Base-by-base conservation (phyloP, 2,888 invertebrate species). In the Noctua fimbriata region DNA sequence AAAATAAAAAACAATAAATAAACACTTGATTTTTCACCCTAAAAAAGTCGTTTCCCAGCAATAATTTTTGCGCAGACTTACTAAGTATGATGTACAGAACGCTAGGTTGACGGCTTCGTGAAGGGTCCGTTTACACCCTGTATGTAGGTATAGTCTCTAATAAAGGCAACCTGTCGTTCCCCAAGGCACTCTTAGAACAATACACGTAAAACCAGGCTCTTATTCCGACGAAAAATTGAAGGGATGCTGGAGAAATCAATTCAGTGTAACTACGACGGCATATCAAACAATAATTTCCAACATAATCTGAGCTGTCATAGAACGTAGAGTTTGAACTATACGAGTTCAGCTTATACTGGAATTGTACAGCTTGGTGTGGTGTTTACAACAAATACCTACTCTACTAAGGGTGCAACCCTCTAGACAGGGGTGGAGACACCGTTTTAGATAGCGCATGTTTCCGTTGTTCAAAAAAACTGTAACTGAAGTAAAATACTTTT, bases 191-290 rank as follows among this genome's bases (percentile, higher is more conserved):
- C 82, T 65, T 77, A 79, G 89, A 88, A 93, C 92, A 92, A 92
- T 90, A 87, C 87, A 89, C 81, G 89, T 90, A 90, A 87, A 81
- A 87, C 82, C 80, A 70, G 60, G 78, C 82, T 83, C 85, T 87
- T 86, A 83, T 74, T 77, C 73, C 69, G 72, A 84, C 75, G 75
- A 79, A 86, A 89, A 83, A 81, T 87, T 87, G 73, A 87, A 91
- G 92, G 92, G 92, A 91, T 84, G 90, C 89, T 89, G 67, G 89
- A 88, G 92, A 93, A 95, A 95, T 95, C 95, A 95, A 95, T 95
- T 95, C 94, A 88, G 88, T 87, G 92, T 47, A 69, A 10, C 21
- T 28, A 18, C 65, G 28, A 55, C 44, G 16, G n/a, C 18, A 69
- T 63, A n/a, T 32, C 74, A 32, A 36, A n/a, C 55, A 14, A 47